These are phyloP conservation scores for Ceratina australensis DNA, from an alignment of 1,140 invertebrate genomes.

Conservation along the genomic window DNA sequence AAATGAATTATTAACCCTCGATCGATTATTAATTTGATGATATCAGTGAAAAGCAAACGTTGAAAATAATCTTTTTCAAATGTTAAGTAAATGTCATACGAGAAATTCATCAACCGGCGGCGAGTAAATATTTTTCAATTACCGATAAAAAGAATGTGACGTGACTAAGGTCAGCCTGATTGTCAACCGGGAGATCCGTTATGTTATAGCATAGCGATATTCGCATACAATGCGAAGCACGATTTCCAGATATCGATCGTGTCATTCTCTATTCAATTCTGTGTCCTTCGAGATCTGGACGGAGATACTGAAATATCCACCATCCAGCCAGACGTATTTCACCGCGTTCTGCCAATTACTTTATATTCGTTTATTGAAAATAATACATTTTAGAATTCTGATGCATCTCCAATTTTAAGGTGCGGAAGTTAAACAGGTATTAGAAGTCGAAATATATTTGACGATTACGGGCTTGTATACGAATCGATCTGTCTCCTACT, in stretches of 20 bases:
- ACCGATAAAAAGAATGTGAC: slow-evolving; percentile 36
- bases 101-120: neutral
- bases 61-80: neutral
- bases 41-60: too few relatives aligned
- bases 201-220: slow-evolving; percentile 20
- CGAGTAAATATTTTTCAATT: slow-evolving; percentile 34
- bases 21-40: too few relatives aligned
- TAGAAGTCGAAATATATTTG: too few relatives aligned
- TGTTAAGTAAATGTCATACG: neutral
- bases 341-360: slow-evolving; percentile 10
- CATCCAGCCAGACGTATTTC: slow-evolving; percentile 12
- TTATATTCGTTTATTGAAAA: neutral
- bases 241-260: slow-evolving; percentile 52
- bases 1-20: too few relatives aligned
- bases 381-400: too few relatives aligned
- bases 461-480: too few relatives aligned
- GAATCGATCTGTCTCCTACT: too few relatives aligned
- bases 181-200: slow-evolving; percentile 31
- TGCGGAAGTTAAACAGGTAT: too few relatives aligned
- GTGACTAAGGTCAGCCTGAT: slow-evolving; percentile 43
- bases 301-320: slow-evolving; percentile 44
- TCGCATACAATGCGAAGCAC: slow-evolving; percentile 39
- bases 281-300: slow-evolving; percentile 50
- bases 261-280: slow-evolving; percentile 25
- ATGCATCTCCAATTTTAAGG: too few relatives aligned